These are phyloP conservation scores for Gouania willdenowi DNA, from an alignment of 2,797 vertebrate genomes.

Conservation along the genomic window DNA sequence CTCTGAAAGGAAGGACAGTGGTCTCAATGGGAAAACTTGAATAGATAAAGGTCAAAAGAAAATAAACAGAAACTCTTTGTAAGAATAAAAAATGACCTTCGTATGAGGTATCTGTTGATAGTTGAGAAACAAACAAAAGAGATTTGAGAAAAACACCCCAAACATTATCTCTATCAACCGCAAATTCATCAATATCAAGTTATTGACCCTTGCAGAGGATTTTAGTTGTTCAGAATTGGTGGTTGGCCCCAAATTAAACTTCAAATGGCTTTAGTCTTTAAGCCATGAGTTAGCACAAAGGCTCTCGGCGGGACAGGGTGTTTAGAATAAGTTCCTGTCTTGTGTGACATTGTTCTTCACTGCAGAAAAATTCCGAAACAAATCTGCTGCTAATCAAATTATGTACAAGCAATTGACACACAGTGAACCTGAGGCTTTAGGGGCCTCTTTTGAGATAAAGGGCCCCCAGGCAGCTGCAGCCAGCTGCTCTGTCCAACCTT, in stretches of 20 bases:
- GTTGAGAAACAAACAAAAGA: too few relatives aligned
- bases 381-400: conserved; percentile 35
- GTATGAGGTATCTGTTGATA: too few relatives aligned
- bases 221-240: too few relatives aligned
- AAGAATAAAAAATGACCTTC: too few relatives aligned
- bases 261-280: neutral
- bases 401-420: conserved; percentile 16
- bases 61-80: too few relatives aligned
- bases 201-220: too few relatives aligned
- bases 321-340: conserved; percentile 2
- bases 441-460: neutral
- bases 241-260: neutral
- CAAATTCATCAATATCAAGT: too few relatives aligned
- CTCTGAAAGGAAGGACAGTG: too few relatives aligned
- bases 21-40: too few relatives aligned
- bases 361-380: conserved; percentile 8
- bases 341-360: conserved; percentile 3
- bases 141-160: too few relatives aligned
- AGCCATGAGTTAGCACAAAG: neutral
- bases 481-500: neutral
- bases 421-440: conserved; percentile 9
- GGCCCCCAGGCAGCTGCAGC: neutral
- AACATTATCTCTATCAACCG: too few relatives aligned
- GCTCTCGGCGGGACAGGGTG: conserved; percentile 1
- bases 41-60: too few relatives aligned